Base-by-base conservation (phyloP, 2,797 vertebrate species). In the Zenarchopterus dispar region DNA sequence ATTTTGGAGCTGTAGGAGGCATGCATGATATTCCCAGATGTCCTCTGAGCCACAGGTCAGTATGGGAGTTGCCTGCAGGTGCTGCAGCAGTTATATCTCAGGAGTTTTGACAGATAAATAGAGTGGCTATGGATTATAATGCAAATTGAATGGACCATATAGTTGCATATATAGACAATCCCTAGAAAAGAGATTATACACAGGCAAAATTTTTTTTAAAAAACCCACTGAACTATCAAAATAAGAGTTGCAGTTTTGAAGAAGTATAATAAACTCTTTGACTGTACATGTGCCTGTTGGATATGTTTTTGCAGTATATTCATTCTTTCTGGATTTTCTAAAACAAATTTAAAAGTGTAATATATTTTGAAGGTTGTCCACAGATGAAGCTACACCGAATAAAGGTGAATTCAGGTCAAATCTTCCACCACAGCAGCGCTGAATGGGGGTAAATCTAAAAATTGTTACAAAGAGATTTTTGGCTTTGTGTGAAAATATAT, bases 11-110 rank as follows among this genome's bases (percentile, higher is more conserved):
- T 86, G 94, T 91, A 92, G 92, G 95, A 94, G 94, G 75, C 94
- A 94, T 93, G 93, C 91, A 92, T 91, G 94, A 95, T 96, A 97
- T 97, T 96, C 95, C 95, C 96, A 97, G 95, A 97, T 97, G 96
- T 93, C 93, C 91, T 94, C 93, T 84, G 90, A 95, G 89, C 84
- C 88, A 90, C 91, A 94, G 95, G 95, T 96, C 95, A 95, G 69
- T 49, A 85, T 85, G 85, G 88, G 91, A 93, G 94, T 80, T 60
- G 67, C 60, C 93, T 95, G 93, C 94, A 93, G 93, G 82, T 91
- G 92, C 93, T 92, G 80, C 93, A 92, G 90, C 91, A 92, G 62
- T 65, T 52, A 70, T 9, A 51, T 49, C 33, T 43, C 36, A 54
- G 66, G 47, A 75, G 46, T 26, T 57, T 65, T 58, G 76, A 75